Percentiles rank a stretch among this genome's conserved stretches.
These are phyloP conservation scores for Ischnura elegans DNA, from an alignment of 2,888 invertebrate species.

Conservation along the genomic window DNA sequence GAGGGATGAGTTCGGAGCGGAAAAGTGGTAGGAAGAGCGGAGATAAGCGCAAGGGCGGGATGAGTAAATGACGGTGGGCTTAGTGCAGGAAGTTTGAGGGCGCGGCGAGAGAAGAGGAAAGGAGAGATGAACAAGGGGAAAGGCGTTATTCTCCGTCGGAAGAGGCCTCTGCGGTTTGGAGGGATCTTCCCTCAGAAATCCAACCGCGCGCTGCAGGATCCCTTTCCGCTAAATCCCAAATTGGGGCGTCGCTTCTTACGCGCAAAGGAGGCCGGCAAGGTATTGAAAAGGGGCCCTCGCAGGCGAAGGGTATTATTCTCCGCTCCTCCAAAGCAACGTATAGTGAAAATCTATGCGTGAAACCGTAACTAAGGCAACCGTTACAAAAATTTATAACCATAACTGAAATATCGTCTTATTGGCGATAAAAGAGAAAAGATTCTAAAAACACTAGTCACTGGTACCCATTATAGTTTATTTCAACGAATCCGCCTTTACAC, in stretches of 20 bases:
- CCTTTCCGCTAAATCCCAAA: constrained; percentile 61
- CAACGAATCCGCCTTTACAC: too few relatives aligned
- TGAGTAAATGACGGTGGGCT: constrained; percentile 62
- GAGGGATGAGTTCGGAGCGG: constrained; percentile 30
- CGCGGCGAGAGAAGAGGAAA: neutral
- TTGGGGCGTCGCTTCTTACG: constrained; percentile 49
- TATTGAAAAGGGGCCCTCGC: neutral
- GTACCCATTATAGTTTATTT: too few relatives aligned
- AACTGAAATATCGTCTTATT: too few relatives aligned
- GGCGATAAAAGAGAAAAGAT: too few relatives aligned
- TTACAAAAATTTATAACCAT: too few relatives aligned
- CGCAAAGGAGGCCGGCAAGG: neutral
- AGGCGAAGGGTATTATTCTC: too few relatives aligned
- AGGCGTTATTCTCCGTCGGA: constrained; percentile 56
- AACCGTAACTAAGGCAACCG: too few relatives aligned
- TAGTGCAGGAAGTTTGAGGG: constrained; percentile 53
- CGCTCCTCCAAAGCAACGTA: too few relatives aligned
- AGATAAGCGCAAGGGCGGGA: constrained; percentile 6
- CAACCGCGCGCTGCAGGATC: constrained; percentile 44
- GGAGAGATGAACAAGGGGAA: neutral
- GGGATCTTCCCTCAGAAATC: constrained; percentile 57
- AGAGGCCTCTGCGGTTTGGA: constrained; percentile 61
- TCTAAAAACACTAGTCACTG: too few relatives aligned
- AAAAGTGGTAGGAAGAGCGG: constrained; percentile 31
- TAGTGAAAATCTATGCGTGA: too few relatives aligned